Conservation (phyloP, 1,140 invertebrate species). For the Portunus trituberculatus region DNA sequence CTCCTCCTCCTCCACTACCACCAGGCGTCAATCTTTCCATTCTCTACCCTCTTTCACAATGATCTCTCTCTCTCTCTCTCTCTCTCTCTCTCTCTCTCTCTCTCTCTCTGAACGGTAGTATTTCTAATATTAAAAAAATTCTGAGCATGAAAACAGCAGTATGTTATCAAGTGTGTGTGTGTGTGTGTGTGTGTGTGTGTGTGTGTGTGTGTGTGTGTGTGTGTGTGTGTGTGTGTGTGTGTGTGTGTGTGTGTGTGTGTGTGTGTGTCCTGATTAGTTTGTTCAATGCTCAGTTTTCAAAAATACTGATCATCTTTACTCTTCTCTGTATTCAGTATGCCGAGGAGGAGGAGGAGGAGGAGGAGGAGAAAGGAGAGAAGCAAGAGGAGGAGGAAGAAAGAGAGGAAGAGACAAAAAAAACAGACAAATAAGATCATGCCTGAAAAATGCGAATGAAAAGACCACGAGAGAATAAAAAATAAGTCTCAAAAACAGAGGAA, state of each 20-base stretch:
- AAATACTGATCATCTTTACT: neutral
- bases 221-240: neutral
- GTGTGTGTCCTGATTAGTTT: slow-evolving; percentile 1
- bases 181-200: slow-evolving; percentile 5
- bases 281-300: neutral
- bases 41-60: no score
- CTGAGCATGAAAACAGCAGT: neutral
- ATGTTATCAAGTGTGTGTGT: neutral
- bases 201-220: neutral
- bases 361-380: neutral
- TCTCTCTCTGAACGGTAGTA: slow-evolving; percentile 22
- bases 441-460: neutral
- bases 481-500: neutral
- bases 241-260: slow-evolving; percentile 33
- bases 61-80: slow-evolving; percentile 17
- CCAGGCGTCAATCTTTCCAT: no score
- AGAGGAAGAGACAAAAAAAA: neutral
- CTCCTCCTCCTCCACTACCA: neutral
- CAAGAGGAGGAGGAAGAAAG: neutral
- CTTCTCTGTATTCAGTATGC: neutral
- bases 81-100: slow-evolving; percentile 56
- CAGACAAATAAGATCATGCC: neutral
- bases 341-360: neutral
- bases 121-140: neutral
- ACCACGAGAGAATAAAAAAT: neutral